Base-by-base conservation (phyloP, 2,113 vertebrate species). In the Brienomyrus longianalis region DNA sequence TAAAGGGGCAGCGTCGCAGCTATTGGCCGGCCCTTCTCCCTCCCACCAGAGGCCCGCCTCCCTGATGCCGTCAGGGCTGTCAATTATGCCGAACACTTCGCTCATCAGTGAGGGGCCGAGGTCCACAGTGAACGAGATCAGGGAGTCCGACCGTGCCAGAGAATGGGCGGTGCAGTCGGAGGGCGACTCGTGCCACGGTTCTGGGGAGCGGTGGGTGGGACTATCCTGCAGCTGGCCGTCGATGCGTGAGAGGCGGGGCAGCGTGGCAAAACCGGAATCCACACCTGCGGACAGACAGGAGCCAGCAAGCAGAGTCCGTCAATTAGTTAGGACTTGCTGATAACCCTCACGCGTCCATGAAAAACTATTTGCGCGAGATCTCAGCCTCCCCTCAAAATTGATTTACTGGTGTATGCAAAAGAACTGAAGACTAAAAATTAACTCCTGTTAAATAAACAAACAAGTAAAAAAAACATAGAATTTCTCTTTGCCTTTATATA, bases 81-180 rank as follows among this genome's bases (percentile, higher is more conserved):
- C 97, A 89, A 99, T 98, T 92, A 97, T 94, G 66, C 96, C 96
- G 88, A 99, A 93, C 0, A 99, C 95, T 94, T 99, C 98, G 0
- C 95, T 96, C 97, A 99, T 97, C 15, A 99, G 96, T 1, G 98
- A 99, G 19, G 98, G 98, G 7, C 98, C 98, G 0, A 99, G 96
- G 93, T 99, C 98, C 0, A 99, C 93, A 3, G 96, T 97, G 94
- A 99, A 98, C n/a, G 98, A 99, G 88, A 96, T 92, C 66, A 99
- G 94, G 56, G 98, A 99, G 93, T 99, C 98, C 0, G 97, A 97
- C 88, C 96, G 97, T 0, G 92, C 95, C 48, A 97, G 93, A 0
- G 90, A 83, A 54, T 90, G 0, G 88, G 89, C 88, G 0, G 83
- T 45, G 10, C 86, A 62, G 21, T 95, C 93, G 0, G 90, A 74